These are phyloP conservation scores for Henricia sp. DNA, from an alignment of 53 echinoderm and acorn worm species.

Conservation along the genomic window DNA sequence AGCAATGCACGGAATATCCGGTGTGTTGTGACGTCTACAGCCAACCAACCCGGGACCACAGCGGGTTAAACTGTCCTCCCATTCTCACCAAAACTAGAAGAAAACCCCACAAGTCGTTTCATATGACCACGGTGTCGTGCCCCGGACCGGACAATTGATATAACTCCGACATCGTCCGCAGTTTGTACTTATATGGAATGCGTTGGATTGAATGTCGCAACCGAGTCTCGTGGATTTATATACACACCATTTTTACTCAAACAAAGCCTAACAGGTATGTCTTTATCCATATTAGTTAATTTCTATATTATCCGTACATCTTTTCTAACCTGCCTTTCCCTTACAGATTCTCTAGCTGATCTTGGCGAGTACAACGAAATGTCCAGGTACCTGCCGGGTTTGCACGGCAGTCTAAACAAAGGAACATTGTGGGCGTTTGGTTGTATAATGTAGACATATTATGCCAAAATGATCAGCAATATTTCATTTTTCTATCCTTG, in stretches of 20 bases:
- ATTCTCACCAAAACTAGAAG: constrained; percentile 45
- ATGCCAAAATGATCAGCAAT: no score
- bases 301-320: not conserved
- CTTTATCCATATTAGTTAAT: not conserved
- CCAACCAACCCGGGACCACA: not conserved
- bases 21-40: constrained; percentile 50
- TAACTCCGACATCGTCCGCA: constrained; percentile 7
- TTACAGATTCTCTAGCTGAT: constrained; percentile 26
- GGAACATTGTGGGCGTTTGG: no score
- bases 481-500: no score
- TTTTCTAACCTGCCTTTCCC: constrained; percentile 20
- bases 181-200: constrained; percentile 34
- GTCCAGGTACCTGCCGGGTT: not conserved
- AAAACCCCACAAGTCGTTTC: constrained; percentile 48
- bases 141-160: constrained; percentile 29
- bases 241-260: constrained; percentile 36
- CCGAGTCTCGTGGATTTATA: constrained; percentile 46
- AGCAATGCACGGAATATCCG: constrained; percentile 52
- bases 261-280: constrained; percentile 48
- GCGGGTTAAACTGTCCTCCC: constrained; percentile 31
- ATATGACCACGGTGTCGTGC: constrained; percentile 37
- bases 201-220: constrained; percentile 32
- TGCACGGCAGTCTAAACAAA: not conserved
- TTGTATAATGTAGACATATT: no score
- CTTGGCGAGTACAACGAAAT: not conserved